Conservation (phyloP, 1,140 invertebrate species). For the Microplitis demolitor region DNA sequence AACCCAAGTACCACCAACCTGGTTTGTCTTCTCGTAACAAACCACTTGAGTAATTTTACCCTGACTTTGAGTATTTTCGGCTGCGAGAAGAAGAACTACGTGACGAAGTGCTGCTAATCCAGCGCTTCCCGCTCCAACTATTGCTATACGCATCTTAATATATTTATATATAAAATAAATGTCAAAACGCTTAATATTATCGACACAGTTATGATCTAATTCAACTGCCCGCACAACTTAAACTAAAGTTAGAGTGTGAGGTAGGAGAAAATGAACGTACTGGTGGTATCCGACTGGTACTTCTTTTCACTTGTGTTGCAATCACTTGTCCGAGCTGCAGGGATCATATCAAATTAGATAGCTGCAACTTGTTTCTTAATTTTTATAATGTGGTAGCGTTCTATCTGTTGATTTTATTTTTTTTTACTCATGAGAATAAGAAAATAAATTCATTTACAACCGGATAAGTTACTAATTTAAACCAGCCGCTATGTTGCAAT, state of each 20-base stretch:
- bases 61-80: constrained; percentile 16
- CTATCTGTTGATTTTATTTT: background rate
- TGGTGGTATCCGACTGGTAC: background rate
- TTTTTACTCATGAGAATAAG: too few relatives aligned
- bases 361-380: background rate
- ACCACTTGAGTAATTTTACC: constrained; percentile 37
- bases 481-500: too few relatives aligned
- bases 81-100: constrained; percentile 60
- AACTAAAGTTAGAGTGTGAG: constrained; percentile 2
- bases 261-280: background rate
- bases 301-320: constrained; percentile 20
- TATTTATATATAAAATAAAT: background rate
- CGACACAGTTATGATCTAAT: background rate
- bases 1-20: constrained; percentile 89
- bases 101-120: constrained; percentile 68
- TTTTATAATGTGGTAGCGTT: background rate
- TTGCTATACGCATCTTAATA: constrained; percentile 61
- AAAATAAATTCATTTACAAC: too few relatives aligned
- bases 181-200: background rate
- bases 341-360: constrained; percentile 6
- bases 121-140: constrained; percentile 72
- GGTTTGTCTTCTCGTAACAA: constrained; percentile 65
- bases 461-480: too few relatives aligned
- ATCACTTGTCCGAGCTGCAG: background rate
- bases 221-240: background rate